These are phyloP conservation scores for Ditula angustiorana DNA, from an alignment of 2,888 invertebrate species.

Conservation along the genomic window DNA sequence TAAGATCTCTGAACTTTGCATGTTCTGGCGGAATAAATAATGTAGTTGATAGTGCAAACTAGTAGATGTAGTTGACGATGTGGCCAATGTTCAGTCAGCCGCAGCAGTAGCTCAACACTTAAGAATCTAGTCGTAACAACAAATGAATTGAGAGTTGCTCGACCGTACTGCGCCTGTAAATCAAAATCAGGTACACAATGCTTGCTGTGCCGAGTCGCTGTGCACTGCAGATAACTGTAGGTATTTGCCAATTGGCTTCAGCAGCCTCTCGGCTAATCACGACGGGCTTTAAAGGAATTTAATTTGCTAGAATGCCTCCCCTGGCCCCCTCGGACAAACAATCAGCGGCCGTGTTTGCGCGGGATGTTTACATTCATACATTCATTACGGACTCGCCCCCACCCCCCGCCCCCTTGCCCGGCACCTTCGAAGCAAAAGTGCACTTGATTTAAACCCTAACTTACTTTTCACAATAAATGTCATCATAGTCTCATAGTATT, in stretches of 20 bases:
- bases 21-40: no score
- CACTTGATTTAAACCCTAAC: not conserved
- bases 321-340: constrained; percentile 23
- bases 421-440: constrained; percentile 8
- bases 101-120: no score
- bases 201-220: no score
- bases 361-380: constrained; percentile 32
- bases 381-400: constrained; percentile 31
- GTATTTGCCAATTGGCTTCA: not conserved
- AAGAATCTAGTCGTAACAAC: no score
- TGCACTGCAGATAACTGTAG: not conserved
- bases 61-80: no score
- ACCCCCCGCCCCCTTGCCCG: constrained; percentile 26
- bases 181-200: not conserved
- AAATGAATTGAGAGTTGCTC: no score
- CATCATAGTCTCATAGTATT: no score
- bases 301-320: constrained; percentile 28
- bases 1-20: no score
- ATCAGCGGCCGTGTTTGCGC: constrained; percentile 37
- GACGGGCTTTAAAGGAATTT: constrained; percentile 32
- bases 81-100: no score
- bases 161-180: no score
- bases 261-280: constrained; percentile 8
- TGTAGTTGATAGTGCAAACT: no score
- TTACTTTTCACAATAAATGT: no score